These are phyloP conservation scores for Colletes gigas DNA, from an alignment of 1,140 invertebrate genomes.

Conservation along the genomic window DNA sequence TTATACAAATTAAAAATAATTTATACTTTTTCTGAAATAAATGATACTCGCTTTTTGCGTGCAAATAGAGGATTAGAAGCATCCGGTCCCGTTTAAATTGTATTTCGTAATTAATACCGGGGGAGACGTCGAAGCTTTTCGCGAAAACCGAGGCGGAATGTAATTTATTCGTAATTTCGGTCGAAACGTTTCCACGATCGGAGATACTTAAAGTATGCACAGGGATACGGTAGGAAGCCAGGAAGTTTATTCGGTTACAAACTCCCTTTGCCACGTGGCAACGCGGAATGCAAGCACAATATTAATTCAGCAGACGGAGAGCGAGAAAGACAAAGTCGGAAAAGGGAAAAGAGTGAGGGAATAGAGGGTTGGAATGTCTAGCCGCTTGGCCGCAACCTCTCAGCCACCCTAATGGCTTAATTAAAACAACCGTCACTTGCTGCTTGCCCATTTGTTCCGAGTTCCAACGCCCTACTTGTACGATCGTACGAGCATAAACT, in stretches of 20 bases:
- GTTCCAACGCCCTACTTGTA: constrained; percentile 44
- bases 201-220: neutral
- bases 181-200: too few species aligned
- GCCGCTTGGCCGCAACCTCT: constrained; percentile 73
- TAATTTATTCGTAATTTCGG: too few species aligned
- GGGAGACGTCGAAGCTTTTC: too few species aligned
- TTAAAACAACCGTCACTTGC: constrained; percentile 79
- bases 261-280: constrained; percentile 39
- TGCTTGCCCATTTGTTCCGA: constrained; percentile 52
- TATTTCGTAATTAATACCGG: too few species aligned
- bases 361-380: constrained; percentile 66
- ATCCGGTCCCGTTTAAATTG: too few species aligned
- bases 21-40: too few species aligned
- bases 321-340: constrained; percentile 11
- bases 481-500: constrained; percentile 20
- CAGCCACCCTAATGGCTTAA: constrained; percentile 80
- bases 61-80: too few species aligned
- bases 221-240: neutral
- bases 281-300: constrained; percentile 70
- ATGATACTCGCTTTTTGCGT: too few species aligned
- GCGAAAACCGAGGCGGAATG: too few species aligned
- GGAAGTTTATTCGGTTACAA: constrained; percentile 51
- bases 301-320: constrained; percentile 78
- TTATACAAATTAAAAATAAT: too few species aligned
- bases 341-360: constrained; percentile 10